Evolutionary conservation across 2,888 invertebrate genomes (phyloP).

Genomic region (Agrotis segetum): DNA sequence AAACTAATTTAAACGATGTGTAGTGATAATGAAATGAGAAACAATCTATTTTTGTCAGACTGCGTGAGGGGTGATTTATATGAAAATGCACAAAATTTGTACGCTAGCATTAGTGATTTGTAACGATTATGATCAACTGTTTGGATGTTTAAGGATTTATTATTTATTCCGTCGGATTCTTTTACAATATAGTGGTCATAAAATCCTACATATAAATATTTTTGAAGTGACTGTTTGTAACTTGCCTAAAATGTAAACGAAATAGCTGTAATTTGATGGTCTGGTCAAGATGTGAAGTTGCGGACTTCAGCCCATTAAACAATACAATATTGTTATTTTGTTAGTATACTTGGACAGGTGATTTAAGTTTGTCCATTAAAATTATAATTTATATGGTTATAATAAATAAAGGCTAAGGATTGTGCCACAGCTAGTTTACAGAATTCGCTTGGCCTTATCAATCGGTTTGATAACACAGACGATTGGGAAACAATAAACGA

Average conservation of each 20-base stretch:
- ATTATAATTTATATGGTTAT: conserved; percentile 43
- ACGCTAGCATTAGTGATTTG: conserved; percentile 76
- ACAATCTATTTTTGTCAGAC: conserved; percentile 86
- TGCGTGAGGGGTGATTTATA: conserved; percentile 73
- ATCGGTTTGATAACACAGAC: conserved; percentile 23
- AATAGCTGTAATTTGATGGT: conserved; percentile 1
- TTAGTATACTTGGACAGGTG: conserved; percentile 5
- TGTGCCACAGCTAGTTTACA: conserved; percentile 73
- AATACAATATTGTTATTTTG: not conserved
- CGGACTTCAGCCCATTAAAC: no score
- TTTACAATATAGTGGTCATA: not conserved
- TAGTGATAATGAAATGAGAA: conserved; percentile 72
- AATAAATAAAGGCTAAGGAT: conserved; percentile 62
- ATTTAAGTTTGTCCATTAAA: conserved; percentile 7
- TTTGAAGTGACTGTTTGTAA: conserved; percentile 3
- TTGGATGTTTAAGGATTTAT: conserved; percentile 28
- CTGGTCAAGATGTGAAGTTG: not conserved
- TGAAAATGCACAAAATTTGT: conserved; percentile 78
- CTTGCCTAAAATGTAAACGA: not conserved
- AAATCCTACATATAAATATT: not conserved
- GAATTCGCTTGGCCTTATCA: conserved; percentile 70
- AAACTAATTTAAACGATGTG: conserved; percentile 82
- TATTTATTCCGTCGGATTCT: conserved; percentile 1
- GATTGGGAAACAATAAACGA: conserved; percentile 22
- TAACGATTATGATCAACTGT: conserved; percentile 60